Evolutionary conservation across 2,888 invertebrate genomes (phyloP).

Genomic region (Tipula unca): DNA sequence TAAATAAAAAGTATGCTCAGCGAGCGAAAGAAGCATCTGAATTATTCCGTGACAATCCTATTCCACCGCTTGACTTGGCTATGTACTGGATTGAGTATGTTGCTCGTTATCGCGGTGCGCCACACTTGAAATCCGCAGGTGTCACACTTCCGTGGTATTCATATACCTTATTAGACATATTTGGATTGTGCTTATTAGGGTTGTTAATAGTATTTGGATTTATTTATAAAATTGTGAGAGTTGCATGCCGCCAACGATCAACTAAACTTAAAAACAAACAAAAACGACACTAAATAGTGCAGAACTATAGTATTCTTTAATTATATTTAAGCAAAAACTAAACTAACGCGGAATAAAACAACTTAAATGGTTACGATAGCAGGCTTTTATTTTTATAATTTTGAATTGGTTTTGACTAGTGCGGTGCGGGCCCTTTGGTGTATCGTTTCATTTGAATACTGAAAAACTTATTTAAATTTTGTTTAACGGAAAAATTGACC

Average conservation of each 20-base stretch:
- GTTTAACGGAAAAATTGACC: too few species aligned
- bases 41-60: slow-evolving; percentile 39
- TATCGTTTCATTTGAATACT: too few species aligned
- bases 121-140: slow-evolving; percentile 37
- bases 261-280: background rate
- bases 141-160: slow-evolving; percentile 38
- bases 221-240: background rate
- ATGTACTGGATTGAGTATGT: slow-evolving; percentile 44
- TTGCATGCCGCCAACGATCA: background rate
- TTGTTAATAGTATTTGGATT: background rate
- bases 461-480: too few species aligned
- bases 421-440: too few species aligned
- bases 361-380: too few species aligned
- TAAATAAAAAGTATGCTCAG: slow-evolving; percentile 36
- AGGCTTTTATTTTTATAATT: too few species aligned
- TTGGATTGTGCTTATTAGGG: slow-evolving; percentile 26
- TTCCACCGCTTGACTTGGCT: slow-evolving; percentile 36
- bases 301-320: too few species aligned
- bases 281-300: background rate
- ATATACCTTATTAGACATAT: slow-evolving; percentile 37
- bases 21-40: slow-evolving; percentile 35
- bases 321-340: too few species aligned
- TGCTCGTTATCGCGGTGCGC: slow-evolving; percentile 39
- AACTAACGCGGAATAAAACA: too few species aligned
- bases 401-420: too few species aligned